phyloP scores from a whole-genome alignment of 2,113 vertebrate genomes.

The Ovibos moschatus region DNA sequence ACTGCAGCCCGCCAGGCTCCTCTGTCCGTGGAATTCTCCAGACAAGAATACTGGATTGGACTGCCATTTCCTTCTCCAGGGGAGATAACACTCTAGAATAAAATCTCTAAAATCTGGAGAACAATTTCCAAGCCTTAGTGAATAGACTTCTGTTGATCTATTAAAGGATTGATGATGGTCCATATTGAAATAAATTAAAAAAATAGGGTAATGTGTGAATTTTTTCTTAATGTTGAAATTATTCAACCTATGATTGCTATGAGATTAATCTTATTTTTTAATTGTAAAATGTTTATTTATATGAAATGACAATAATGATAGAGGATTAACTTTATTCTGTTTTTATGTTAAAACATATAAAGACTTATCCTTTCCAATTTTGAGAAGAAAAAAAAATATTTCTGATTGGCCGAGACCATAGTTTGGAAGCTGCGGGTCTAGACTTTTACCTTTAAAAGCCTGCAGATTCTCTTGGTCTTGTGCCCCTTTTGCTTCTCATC shows the following conservation, averaged over 20 bases:
- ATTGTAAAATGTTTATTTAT: neutral
- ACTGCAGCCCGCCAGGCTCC: neutral
- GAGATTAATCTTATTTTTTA: neutral
- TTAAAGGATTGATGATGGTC: neutral
- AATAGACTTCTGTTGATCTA: neutral
- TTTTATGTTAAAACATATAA: neutral
- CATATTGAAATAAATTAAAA: neutral
- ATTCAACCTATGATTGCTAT: neutral
- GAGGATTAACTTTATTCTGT: neutral
- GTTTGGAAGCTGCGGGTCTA: neutral
- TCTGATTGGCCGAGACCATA: neutral
- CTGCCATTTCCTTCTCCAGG: neutral
- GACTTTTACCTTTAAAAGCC: neutral
- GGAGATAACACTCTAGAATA: neutral
- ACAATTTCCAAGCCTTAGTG: neutral
- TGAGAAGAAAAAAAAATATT: neutral
- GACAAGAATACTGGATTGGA: neutral
- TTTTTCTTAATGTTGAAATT: constrained; percentile 12
- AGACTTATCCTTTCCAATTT: neutral
- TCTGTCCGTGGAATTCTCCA: neutral
- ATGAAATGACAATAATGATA: neutral
- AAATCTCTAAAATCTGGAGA: neutral
- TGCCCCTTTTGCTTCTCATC: neutral
- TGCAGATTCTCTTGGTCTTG: neutral
- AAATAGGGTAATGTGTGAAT: neutral